Evolutionary conservation across 2,797 vertebrate genomes (phyloP).

Genomic region (Fundulus diaphanus): DNA sequence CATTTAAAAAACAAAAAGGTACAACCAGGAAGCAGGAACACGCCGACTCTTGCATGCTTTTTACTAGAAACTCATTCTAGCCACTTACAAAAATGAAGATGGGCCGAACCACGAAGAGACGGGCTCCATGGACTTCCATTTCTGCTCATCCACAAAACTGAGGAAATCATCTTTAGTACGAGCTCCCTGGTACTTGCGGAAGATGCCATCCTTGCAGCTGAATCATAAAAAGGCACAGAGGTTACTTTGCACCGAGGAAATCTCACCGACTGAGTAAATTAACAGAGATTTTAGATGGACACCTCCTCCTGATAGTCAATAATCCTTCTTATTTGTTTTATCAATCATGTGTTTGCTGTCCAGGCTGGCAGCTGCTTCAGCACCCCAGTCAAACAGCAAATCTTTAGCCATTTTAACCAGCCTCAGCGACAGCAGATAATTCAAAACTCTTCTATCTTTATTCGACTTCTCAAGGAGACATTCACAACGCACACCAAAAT

Average conservation of each 20-base stretch:
- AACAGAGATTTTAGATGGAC: not conserved
- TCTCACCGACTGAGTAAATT: not conserved
- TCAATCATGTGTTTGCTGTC: not conserved
- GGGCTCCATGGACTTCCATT: constrained; percentile 90
- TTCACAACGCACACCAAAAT: not conserved
- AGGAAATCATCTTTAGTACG: constrained; percentile 94
- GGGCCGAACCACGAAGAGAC: constrained; percentile 95
- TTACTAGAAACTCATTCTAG: not conserved
- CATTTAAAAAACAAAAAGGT: not conserved
- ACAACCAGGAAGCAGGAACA: not conserved
- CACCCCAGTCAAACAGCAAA: not conserved
- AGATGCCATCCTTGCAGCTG: constrained; percentile 94
- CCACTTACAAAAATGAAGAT: constrained; percentile 91
- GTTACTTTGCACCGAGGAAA: not conserved
- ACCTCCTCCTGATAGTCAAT: not conserved
- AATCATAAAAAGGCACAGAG: constrained; percentile 9
- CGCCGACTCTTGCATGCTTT: not conserved
- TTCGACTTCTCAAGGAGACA: not conserved
- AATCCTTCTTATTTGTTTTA: not conserved
- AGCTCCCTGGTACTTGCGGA: constrained; percentile 92
- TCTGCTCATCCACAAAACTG: constrained; percentile 91
- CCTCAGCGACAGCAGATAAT: not conserved
- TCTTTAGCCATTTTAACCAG: not conserved
- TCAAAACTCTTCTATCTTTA: not conserved
- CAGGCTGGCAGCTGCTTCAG: not conserved